Evolutionary conservation across 2,888 invertebrate genomes (phyloP).

Genomic region (Pollenia angustigena): DNA sequence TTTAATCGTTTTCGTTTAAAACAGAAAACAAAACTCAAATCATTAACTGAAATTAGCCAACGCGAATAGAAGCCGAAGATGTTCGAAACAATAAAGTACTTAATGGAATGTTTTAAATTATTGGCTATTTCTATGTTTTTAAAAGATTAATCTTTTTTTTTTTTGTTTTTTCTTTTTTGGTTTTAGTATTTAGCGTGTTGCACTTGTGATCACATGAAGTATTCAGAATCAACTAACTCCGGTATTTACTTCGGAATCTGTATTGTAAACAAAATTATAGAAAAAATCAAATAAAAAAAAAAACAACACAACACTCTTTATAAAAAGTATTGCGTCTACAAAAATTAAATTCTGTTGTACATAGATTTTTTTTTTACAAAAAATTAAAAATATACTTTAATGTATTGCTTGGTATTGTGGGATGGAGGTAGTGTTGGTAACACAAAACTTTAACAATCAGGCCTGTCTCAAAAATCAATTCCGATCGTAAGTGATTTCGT

Average conservation of each 20-base stretch:
- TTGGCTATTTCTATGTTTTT: constrained; percentile 15
- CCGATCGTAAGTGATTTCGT: too few species aligned
- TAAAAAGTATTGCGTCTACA: constrained; percentile 66
- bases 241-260: constrained; percentile 71
- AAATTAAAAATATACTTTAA: background rate
- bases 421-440: background rate
- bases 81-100: constrained; percentile 27
- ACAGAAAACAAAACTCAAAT: constrained; percentile 30
- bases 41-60: constrained; percentile 38
- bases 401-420: background rate
- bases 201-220: constrained; percentile 71
- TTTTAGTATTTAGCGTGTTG: constrained; percentile 60
- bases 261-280: constrained; percentile 65
- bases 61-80: constrained; percentile 14
- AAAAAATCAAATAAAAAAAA: constrained; percentile 29
- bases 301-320: constrained; percentile 53
- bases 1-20: constrained; percentile 70
- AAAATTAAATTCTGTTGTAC: constrained; percentile 60
- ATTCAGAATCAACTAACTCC: constrained; percentile 72
- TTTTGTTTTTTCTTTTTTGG: background rate
- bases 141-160: constrained; percentile 20
- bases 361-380: constrained; percentile 35
- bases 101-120: constrained; percentile 55
- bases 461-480: too few species aligned
- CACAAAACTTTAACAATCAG: background rate